These are phyloP conservation scores for Allolobophora icterica DNA, from an alignment of 2,888 invertebrate species.

Conservation along the genomic window DNA sequence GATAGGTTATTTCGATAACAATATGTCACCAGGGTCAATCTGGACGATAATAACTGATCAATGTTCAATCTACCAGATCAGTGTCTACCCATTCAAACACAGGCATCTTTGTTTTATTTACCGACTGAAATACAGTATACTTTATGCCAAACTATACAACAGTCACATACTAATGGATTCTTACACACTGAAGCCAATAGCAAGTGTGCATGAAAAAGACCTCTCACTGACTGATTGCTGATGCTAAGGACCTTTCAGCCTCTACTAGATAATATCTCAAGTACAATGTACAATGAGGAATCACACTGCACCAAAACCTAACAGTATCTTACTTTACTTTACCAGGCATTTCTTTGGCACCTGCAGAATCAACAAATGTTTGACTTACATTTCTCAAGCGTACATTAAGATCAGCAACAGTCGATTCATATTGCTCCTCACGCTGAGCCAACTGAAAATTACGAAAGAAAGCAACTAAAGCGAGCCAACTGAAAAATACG, in stretches of 20 bases:
- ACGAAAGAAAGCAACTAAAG: not conserved
- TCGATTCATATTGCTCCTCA: conserved; percentile 12
- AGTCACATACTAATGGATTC: too few species aligned
- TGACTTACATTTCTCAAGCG: conserved; percentile 29
- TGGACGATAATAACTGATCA: not conserved
- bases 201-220: too few species aligned
- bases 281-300: too few species aligned
- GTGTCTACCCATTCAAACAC: too few species aligned
- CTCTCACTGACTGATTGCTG: too few species aligned
- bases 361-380: not conserved
- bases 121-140: too few species aligned
- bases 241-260: too few species aligned
- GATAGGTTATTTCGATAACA: not conserved
- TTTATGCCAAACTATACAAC: too few species aligned
- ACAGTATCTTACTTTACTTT: not conserved
- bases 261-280: too few species aligned
- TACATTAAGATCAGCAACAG: conserved; percentile 21
- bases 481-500: not conserved
- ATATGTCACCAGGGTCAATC: not conserved
- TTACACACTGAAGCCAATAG: too few species aligned
- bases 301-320: too few species aligned
- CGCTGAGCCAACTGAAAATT: conserved; percentile 14
- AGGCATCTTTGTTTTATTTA: too few species aligned
- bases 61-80: not conserved
- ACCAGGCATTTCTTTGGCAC: not conserved